phyloP scores from a whole-genome alignment of 2,888 invertebrate species.

The Ephialtes manifestator region DNA sequence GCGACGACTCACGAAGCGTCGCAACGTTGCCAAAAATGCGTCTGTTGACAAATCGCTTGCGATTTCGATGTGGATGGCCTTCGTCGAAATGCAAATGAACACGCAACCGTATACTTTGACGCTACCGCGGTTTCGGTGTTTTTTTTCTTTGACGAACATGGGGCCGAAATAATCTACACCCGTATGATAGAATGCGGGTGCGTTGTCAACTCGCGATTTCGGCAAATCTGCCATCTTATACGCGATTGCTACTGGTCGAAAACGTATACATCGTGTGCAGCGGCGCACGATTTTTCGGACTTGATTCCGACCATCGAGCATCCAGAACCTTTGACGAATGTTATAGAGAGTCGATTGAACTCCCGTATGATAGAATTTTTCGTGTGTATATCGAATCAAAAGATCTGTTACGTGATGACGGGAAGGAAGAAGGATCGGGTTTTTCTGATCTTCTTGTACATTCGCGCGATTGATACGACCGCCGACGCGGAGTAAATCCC shows the following conservation, averaged over 20 bases:
- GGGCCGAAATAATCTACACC: conserved; percentile 65
- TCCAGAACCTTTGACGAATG: conserved; percentile 50
- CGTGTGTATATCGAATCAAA: conserved; percentile 53
- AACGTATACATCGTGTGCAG: conserved; percentile 32
- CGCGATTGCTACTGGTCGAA: conserved; percentile 38
- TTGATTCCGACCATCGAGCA: conserved; percentile 54
- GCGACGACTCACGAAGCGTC: no score
- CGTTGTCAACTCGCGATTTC: conserved; percentile 39
- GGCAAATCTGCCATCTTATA: conserved; percentile 58
- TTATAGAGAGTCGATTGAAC: conserved; percentile 55
- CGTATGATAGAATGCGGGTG: conserved; percentile 54
- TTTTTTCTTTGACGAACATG: conserved; percentile 46
- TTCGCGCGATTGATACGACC: conserved; percentile 7
- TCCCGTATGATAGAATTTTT: conserved; percentile 46
- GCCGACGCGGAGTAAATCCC: no score
- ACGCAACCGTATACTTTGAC: conserved; percentile 56
- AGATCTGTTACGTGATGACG: conserved; percentile 61
- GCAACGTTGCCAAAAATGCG: no score
- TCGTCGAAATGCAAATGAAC: conserved; percentile 64
- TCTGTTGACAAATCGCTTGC: conserved; percentile 48
- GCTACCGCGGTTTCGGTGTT: conserved; percentile 53
- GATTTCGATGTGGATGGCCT: conserved; percentile 64
- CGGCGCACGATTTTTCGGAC: conserved; percentile 47
- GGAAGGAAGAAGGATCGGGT: conserved; percentile 55
- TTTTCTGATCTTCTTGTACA: conserved; percentile 43